Evolutionary conservation across 1,140 invertebrate genomes (phyloP).

Genomic region (Copidosoma floridanum): DNA sequence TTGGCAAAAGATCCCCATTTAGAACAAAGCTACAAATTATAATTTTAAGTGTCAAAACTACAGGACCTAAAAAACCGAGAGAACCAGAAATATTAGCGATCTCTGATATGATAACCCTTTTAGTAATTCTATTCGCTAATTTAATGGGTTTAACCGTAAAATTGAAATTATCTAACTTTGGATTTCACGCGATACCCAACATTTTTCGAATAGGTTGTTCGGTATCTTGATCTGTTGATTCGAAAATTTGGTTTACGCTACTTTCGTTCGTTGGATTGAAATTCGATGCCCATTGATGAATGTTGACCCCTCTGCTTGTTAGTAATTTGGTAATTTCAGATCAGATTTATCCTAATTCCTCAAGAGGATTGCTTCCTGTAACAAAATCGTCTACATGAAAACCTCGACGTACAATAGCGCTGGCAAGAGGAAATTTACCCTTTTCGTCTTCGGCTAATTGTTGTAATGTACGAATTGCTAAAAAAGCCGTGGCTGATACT

Average conservation of each 20-base stretch:
- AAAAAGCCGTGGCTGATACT: background rate
- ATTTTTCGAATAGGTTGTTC: background rate
- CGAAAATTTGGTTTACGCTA: background rate
- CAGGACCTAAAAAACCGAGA: constrained; percentile 1
- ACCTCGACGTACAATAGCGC: background rate
- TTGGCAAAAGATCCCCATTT: background rate
- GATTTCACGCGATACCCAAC: too few species aligned
- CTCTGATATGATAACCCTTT: too few species aligned
- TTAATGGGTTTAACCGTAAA: too few species aligned
- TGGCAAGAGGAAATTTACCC: background rate
- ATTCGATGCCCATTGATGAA: constrained; percentile 13
- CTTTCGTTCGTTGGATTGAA: too few species aligned
- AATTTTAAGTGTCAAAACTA: background rate
- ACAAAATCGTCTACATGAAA: constrained; percentile 4
- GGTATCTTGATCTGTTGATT: background rate
- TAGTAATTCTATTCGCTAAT: too few species aligned
- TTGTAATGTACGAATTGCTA: background rate
- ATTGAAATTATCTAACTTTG: too few species aligned
- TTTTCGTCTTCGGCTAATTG: constrained; percentile 5
- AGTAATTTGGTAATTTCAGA: too few species aligned
- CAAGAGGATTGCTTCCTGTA: background rate
- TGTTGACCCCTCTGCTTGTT: constrained; percentile 6
- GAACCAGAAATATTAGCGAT: too few species aligned
- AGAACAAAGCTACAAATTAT: background rate
- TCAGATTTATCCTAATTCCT: background rate